Evolutionary conservation across 1,140 invertebrate species (phyloP).

Genomic region (Archivesica marissinica): DNA sequence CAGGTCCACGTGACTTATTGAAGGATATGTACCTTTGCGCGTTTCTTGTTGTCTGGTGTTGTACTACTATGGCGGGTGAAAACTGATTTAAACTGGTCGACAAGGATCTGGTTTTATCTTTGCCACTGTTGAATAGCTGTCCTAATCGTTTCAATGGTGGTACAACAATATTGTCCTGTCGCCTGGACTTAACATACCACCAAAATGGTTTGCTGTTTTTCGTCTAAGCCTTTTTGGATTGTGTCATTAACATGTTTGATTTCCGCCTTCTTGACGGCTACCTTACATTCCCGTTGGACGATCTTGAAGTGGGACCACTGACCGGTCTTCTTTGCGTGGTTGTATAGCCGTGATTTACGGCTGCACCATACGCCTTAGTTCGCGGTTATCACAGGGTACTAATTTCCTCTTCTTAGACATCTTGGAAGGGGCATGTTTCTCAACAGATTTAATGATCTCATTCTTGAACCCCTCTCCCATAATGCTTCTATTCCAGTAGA

Average conservation of each 20-base stretch:
- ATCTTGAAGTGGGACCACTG: background rate
- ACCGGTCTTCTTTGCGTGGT: background rate
- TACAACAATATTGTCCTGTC: conserved; percentile 32
- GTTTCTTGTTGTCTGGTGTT: background rate
- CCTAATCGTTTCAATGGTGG: conserved; percentile 20
- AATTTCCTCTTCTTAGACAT: too few relatives aligned
- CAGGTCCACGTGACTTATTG: conserved; percentile 5
- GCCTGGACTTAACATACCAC: conserved; percentile 13
- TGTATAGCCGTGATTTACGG: background rate
- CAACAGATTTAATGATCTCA: too few relatives aligned
- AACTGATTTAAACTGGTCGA: background rate
- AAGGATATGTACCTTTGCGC: background rate
- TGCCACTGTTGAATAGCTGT: conserved; percentile 2
- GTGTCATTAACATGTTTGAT: too few relatives aligned
- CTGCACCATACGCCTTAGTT: too few relatives aligned
- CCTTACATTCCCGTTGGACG: background rate
- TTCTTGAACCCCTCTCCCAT: too few relatives aligned
- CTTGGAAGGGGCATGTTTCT: too few relatives aligned
- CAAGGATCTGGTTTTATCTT: background rate
- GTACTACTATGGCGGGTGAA: too few relatives aligned
- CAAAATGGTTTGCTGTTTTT: too few relatives aligned
- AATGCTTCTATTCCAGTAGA: too few relatives aligned
- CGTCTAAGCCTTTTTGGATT: too few relatives aligned
- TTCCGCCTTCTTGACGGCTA: too few relatives aligned
- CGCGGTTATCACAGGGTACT: too few relatives aligned